Conservation (phyloP, 2,888 invertebrate species). For the Dysmachus trigonus region DNA sequence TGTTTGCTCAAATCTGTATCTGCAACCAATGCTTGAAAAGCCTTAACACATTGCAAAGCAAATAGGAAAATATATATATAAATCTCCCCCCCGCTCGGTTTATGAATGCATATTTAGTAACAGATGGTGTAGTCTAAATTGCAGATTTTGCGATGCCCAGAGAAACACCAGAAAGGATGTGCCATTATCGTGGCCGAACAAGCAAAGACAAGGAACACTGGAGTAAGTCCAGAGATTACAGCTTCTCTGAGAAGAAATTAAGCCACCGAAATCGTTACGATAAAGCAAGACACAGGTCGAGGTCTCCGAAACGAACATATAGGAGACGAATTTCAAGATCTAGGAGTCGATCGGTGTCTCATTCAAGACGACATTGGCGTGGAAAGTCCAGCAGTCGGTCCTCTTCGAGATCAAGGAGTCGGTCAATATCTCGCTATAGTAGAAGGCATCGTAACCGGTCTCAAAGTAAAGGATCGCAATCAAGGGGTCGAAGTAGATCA, state of each 20-base stretch:
- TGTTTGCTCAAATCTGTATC: conserved; percentile 12
- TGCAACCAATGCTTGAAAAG: not conserved
- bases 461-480: not conserved
- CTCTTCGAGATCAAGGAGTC: not conserved
- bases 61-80: conserved; percentile 40
- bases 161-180: not conserved
- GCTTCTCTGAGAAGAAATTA: not conserved
- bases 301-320: not conserved
- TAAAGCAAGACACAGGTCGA: not conserved
- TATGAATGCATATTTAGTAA: conserved; percentile 11
- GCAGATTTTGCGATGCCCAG: conserved; percentile 27
- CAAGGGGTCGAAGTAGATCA: not conserved
- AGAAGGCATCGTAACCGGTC: not conserved
- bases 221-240: not conserved
- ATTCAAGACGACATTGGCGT: not conserved
- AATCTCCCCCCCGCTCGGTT: not conserved
- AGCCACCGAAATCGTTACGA: not conserved
- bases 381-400: conserved; percentile 16
- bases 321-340: not conserved
- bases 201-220: not conserved
- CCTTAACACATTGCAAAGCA: not conserved
- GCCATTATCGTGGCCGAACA: not conserved
- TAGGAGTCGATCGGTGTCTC: conserved; percentile 5
- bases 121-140: conserved; percentile 35
- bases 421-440: not conserved